Base-by-base conservation (phyloP, 2,113 vertebrate species). In the Grantiella picta region DNA sequence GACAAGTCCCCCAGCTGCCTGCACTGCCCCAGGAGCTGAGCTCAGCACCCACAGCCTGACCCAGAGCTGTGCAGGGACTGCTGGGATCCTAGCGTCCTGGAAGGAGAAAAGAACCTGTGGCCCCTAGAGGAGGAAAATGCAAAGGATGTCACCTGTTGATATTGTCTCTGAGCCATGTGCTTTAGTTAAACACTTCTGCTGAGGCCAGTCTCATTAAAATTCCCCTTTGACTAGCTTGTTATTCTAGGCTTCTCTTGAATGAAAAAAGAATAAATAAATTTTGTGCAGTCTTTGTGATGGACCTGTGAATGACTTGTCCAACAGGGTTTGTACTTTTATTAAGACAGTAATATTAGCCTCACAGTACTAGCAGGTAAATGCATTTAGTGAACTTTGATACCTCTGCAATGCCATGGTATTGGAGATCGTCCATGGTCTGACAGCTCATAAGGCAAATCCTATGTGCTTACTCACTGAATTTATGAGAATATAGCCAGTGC, bases 1-100 rank as follows among this genome's bases (percentile, higher is more conserved):
- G 5, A 61, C 27, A 47, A 31, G n/a, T 6, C 3, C 19, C 9
- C 15, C 12, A 10, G 31, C 0, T 38, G 31, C 9, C 15, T 2
- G 2, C 19, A 28, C 19, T 89, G n/a, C 7, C n/a, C 10, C 8
- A 40, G 31, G 13, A 15, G 7, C 24, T 13, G 23, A 75, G 7
- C 7, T 23, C 36, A 29, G n/a, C 80, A 59, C 5, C 28, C 22
- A 29, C 15, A 59, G 53, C 38, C 12, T 5, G 10, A 9, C 19
- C n/a, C 29, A n/a, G 23, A 42, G 25, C 68, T 71, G 10, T 8
- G 27, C 29, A 29, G 54, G 22, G 7, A 27, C 20, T 23, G 8
- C 28, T 35, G 65, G 1, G 1, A 2, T 24, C 47, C 17, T 56
- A 42, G 45, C 29, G 17, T 31, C 20, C 42, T 72, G 50, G 33